Conservation (phyloP, 1,140 invertebrate species). For the Neuroterus valhalla region DNA sequence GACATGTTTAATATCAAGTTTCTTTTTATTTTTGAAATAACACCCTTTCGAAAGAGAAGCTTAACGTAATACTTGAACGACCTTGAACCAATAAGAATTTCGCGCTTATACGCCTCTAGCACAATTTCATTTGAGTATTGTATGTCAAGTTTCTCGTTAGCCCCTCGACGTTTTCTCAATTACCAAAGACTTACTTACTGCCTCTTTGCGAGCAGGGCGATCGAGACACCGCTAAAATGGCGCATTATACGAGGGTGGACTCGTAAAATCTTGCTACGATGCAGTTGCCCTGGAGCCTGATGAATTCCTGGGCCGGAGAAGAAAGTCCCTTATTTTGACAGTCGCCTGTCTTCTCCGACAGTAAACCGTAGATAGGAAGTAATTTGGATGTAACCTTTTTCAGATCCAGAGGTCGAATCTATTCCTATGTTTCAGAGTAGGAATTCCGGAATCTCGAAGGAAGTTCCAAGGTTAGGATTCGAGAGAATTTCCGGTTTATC, state of each 20-base stretch:
- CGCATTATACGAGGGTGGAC: conserved; percentile 22
- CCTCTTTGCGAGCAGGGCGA: neutral
- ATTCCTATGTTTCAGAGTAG: neutral
- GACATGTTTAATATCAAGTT: too few species aligned
- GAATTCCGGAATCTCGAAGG: conserved; percentile 11
- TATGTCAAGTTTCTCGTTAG: conserved; percentile 14
- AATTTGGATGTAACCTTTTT: conserved; percentile 3
- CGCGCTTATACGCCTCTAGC: neutral
- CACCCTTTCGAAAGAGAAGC: too few species aligned
- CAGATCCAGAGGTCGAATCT: conserved; percentile 18
- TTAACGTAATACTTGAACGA: too few species aligned
- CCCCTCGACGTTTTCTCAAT: conserved; percentile 3
- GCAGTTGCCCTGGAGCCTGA: neutral
- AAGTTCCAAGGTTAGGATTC: conserved; percentile 7
- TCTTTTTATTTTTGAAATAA: too few species aligned
- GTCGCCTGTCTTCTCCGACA: conserved; percentile 12
- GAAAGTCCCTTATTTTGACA: neutral
- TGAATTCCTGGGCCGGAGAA: neutral
- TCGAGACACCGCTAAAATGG: neutral
- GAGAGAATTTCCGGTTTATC: conserved; percentile 10
- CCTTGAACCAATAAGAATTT: too few species aligned
- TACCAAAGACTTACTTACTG: conserved; percentile 14
- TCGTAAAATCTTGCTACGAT: conserved; percentile 36
- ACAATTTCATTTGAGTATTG: neutral
- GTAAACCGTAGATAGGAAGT: conserved; percentile 41